Evolutionary conservation across 1,140 invertebrate genomes (phyloP).

Genomic region (Scaptomyza graminum): DNA sequence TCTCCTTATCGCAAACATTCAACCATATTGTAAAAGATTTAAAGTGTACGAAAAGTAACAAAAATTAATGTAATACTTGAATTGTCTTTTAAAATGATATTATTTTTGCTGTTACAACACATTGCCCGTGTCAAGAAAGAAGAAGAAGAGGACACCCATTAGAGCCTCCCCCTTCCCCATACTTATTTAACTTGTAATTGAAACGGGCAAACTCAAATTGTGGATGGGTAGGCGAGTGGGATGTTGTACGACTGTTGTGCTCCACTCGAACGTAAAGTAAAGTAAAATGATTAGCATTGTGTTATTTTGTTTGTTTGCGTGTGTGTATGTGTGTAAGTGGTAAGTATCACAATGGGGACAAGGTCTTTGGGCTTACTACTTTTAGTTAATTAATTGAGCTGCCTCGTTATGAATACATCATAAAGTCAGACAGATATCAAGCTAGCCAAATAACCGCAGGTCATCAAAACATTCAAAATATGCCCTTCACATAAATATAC

Average conservation of each 20-base stretch:
- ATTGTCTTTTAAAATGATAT: constrained; percentile 48
- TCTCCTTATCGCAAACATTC: no score
- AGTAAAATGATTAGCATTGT: constrained; percentile 77
- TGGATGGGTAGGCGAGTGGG: neutral
- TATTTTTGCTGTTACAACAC: constrained; percentile 62
- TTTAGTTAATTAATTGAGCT: constrained; percentile 78
- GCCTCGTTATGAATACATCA: constrained; percentile 76
- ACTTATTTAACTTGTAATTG: constrained; percentile 57
- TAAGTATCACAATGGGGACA: constrained; percentile 40
- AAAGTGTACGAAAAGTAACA: constrained; percentile 7
- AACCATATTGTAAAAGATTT: neutral
- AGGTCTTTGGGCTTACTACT: constrained; percentile 52
- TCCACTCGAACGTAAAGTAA: constrained; percentile 47
- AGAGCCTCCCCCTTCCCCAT: constrained; percentile 11
- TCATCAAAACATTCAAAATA: constrained; percentile 54
- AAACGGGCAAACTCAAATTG: constrained; percentile 38
- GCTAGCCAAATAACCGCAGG: constrained; percentile 72
- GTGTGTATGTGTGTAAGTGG: constrained; percentile 38
- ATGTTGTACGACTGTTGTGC: neutral
- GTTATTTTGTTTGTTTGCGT: constrained; percentile 41
- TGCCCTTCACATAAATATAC: constrained; percentile 11
- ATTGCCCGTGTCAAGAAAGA: constrained; percentile 54
- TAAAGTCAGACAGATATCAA: constrained; percentile 53
- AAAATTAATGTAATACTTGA: constrained; percentile 10
- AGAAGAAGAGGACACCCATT: neutral